These are phyloP conservation scores for Rhodophaea formosa DNA, from an alignment of 2,888 invertebrate species.

Conservation along the genomic window DNA sequence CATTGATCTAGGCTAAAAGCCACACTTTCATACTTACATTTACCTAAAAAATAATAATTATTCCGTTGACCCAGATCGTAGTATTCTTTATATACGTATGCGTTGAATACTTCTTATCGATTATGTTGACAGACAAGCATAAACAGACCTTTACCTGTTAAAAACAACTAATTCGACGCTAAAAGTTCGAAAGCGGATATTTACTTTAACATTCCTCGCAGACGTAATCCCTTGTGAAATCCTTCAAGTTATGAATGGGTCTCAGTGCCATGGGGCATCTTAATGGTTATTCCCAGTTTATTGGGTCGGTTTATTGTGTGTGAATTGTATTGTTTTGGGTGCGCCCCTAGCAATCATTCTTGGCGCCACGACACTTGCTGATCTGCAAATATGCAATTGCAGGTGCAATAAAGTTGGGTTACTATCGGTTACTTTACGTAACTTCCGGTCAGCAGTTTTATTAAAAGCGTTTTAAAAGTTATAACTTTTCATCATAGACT, in stretches of 20 bases:
- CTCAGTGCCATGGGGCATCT: constrained; percentile 29
- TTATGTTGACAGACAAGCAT: constrained; percentile 36
- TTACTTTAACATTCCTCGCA: constrained; percentile 42
- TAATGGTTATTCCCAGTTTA: constrained; percentile 44
- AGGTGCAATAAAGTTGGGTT: constrained; percentile 11
- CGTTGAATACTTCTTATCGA: constrained; percentile 50
- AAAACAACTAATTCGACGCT: constrained; percentile 27
- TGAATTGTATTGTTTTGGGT: constrained; percentile 39
- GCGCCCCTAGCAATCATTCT: constrained; percentile 23
- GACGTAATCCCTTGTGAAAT: constrained; percentile 38
- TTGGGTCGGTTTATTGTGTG: constrained; percentile 55
- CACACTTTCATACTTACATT: no score
- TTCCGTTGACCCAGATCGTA: no score
- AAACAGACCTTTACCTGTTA: constrained; percentile 19
- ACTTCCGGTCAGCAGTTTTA: constrained; percentile 13
- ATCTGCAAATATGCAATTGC: constrained; percentile 2
- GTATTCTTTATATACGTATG: no score
- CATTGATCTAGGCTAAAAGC: no score
- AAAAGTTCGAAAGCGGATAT: constrained; percentile 40
- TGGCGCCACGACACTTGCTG: constrained; percentile 7
- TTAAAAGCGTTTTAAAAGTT: not conserved
- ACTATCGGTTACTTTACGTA: not conserved
- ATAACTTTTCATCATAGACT: no score
- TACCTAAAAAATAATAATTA: no score
- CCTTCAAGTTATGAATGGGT: constrained; percentile 50